Conservation (phyloP, 2,888 invertebrate species). For the Operophtera brumata region DNA sequence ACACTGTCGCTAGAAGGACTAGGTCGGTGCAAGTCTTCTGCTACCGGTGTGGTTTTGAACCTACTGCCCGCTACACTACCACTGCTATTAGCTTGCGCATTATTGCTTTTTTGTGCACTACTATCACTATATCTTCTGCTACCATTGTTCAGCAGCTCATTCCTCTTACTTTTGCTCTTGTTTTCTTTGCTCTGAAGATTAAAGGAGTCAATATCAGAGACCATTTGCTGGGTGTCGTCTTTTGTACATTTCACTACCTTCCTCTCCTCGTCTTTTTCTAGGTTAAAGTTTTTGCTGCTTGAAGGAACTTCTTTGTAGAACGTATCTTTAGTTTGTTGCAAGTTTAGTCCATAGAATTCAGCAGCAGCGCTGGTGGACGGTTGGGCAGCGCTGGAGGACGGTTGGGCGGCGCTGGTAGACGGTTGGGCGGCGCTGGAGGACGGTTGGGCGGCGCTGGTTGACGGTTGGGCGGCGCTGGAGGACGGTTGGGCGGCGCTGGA, state of each 20-base stretch:
- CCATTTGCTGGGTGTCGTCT: slow-evolving; percentile 43
- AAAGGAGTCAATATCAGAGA: slow-evolving; percentile 52
- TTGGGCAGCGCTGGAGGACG: slow-evolving; percentile 24
- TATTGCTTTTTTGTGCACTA: slow-evolving; percentile 60
- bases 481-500: slow-evolving; percentile 40
- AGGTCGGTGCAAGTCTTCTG: slow-evolving; percentile 55
- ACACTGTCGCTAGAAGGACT: slow-evolving; percentile 51
- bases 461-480: slow-evolving; percentile 46
- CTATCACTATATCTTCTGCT: slow-evolving; percentile 69
- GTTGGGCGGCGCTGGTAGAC: slow-evolving; percentile 45
- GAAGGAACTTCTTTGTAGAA: slow-evolving; percentile 69
- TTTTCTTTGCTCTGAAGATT: slow-evolving; percentile 54
- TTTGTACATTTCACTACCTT: slow-evolving; percentile 58
- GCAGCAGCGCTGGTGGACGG: slow-evolving; percentile 49
- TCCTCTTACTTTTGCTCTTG: slow-evolving; percentile 49
- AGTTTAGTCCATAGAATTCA: slow-evolving; percentile 61
- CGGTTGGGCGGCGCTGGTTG: slow-evolving; percentile 43
- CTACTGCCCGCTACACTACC: slow-evolving; percentile 52
- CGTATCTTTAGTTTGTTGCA: slow-evolving; percentile 64
- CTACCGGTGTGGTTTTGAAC: slow-evolving; percentile 69
- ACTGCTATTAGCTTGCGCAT: slow-evolving; percentile 34
- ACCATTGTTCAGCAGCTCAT: slow-evolving; percentile 62
- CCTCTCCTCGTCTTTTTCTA: slow-evolving; percentile 58
- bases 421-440: slow-evolving; percentile 49
- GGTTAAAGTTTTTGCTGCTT: slow-evolving; percentile 68